phyloP scores from a whole-genome alignment of 2,888 invertebrate genomes.

The Habroteleia sp. region DNA sequence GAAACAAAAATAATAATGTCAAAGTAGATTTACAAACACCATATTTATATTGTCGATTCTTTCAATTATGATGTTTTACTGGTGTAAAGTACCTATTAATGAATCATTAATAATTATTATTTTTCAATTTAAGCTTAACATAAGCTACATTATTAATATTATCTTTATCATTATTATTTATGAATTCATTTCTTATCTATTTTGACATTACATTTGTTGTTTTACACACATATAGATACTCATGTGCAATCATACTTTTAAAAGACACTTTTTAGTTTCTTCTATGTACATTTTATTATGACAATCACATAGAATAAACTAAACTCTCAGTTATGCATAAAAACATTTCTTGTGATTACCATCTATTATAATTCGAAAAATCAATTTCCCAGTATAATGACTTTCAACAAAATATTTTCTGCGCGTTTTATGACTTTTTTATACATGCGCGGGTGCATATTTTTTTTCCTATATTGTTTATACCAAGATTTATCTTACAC shows the following conservation, averaged over 20 bases:
- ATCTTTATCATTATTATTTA: constrained; percentile 18
- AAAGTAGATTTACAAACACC: constrained; percentile 11
- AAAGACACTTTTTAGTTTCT: constrained; percentile 20
- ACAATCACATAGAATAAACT: constrained; percentile 26
- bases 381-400: constrained; percentile 12
- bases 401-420: constrained; percentile 31
- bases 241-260: constrained; percentile 14
- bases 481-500: constrained; percentile 7
- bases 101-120: constrained; percentile 11
- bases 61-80: constrained; percentile 4
- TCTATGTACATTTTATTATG: constrained; percentile 22
- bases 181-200: constrained; percentile 11
- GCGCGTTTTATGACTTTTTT: not conserved
- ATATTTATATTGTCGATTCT: constrained; percentile 23
- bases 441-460: constrained; percentile 15
- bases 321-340: constrained; percentile 37
- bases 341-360: constrained; percentile 14
- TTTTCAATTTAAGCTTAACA: constrained; percentile 42
- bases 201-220: constrained; percentile 21
- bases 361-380: constrained; percentile 11
- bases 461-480: constrained; percentile 9
- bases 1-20: constrained; percentile 20
- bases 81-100: constrained; percentile 12
- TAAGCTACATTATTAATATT: no score
- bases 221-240: not conserved